phyloP scores from a whole-genome alignment of 1,140 invertebrate species.

The Aphelinus certus region DNA sequence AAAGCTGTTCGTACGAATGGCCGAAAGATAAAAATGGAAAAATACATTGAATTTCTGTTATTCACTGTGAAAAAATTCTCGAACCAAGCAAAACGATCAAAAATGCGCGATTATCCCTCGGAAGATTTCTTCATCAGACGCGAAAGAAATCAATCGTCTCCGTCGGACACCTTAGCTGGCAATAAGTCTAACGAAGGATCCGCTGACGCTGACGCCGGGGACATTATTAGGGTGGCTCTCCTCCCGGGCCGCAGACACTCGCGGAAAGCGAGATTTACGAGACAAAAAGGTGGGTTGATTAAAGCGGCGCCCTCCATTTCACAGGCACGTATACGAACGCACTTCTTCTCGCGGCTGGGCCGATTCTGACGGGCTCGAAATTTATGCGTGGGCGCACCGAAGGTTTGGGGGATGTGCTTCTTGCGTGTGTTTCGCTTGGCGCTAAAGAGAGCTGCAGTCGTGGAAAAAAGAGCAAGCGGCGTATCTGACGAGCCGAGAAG shows the following conservation, averaged over 20 bases:
- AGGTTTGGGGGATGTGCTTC: neutral
- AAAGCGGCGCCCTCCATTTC: slow-evolving; percentile 37
- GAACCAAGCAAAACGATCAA: no score
- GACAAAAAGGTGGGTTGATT: slow-evolving; percentile 52
- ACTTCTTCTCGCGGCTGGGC: neutral
- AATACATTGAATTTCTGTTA: no score
- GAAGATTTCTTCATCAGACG: no score
- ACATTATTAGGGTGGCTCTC: neutral
- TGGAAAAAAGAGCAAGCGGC: no score
- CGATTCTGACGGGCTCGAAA: slow-evolving; percentile 9
- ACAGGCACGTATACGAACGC: neutral
- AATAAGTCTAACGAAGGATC: no score
- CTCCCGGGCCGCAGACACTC: neutral
- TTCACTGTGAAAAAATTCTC: no score
- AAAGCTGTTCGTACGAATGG: no score
- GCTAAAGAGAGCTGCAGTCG: neutral
- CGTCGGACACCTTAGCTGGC: neutral
- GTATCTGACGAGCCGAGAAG: no score
- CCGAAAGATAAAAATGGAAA: no score
- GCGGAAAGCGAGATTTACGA: slow-evolving; percentile 47
- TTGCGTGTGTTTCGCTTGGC: neutral
- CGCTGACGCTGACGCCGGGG: slow-evolving; percentile 10
- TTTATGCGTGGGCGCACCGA: neutral
- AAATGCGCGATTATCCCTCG: no score
- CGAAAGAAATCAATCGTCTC: neutral